Evolutionary conservation across 2,113 vertebrate genomes (phyloP).

Genomic region (Labrus mixtus): DNA sequence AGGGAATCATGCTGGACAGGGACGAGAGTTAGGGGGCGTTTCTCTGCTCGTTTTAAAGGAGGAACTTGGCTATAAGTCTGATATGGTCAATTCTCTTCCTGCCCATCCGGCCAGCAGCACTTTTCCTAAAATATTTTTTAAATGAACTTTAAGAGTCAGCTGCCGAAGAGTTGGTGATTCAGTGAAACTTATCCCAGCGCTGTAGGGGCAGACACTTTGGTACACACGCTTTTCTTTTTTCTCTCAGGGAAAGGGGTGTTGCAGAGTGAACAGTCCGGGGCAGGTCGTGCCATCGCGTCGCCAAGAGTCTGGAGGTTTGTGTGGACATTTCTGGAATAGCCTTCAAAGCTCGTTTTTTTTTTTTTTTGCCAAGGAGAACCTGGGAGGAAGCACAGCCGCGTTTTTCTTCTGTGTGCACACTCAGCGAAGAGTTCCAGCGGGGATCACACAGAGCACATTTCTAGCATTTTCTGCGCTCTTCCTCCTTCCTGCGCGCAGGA

Average conservation of each 20-base stretch:
- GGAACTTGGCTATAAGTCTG: constrained; percentile 45
- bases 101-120: neutral
- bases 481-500: constrained; percentile 1
- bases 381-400: constrained; percentile 36
- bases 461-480: neutral
- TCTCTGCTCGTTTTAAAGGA: constrained; percentile 10
- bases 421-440: constrained; percentile 3
- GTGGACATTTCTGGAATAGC: constrained; percentile 75
- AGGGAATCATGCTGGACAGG: neutral
- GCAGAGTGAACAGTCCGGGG: constrained; percentile 53
- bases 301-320: constrained; percentile 66
- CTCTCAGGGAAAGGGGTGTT: constrained; percentile 22
- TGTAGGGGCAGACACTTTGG: neutral
- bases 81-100: constrained; percentile 28
- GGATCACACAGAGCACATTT: neutral
- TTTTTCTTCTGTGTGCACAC: constrained; percentile 16
- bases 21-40: constrained; percentile 38
- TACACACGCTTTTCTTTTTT: neutral
- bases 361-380: constrained; percentile 51
- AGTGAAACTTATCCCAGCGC: neutral
- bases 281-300: constrained; percentile 62
- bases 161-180: neutral
- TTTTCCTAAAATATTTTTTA: neutral
- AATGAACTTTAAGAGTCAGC: neutral
- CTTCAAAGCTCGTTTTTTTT: constrained; percentile 56